These are phyloP conservation scores for Meriones unguiculatus DNA, from an alignment of 2,113 vertebrate species.

Conservation along the genomic window DNA sequence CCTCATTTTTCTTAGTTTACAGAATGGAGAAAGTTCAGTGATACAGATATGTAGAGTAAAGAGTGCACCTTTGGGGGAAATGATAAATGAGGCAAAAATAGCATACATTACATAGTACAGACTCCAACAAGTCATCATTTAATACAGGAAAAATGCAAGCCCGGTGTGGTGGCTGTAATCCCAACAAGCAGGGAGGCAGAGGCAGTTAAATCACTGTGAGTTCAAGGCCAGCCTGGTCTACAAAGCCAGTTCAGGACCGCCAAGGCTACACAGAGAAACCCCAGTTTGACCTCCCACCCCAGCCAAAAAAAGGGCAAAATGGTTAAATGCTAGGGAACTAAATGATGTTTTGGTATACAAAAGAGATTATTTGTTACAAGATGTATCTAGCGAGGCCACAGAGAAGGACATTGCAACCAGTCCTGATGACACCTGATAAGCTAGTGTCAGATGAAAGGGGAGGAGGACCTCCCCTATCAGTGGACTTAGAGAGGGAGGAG, in stretches of 20 bases:
- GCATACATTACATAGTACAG: neutral
- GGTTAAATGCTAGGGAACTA: neutral
- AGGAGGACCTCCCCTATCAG: too few relatives aligned
- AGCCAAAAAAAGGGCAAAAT: neutral
- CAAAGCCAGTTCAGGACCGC: too few relatives aligned
- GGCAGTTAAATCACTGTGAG: too few relatives aligned
- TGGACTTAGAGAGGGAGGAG: too few relatives aligned
- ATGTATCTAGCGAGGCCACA: neutral
- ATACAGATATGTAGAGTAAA: neutral
- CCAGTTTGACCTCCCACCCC: too few relatives aligned
- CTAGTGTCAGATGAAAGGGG: too few relatives aligned
- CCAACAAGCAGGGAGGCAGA: too few relatives aligned
- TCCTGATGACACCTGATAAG: too few relatives aligned
- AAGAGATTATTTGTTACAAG: neutral
- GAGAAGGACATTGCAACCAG: too few relatives aligned
- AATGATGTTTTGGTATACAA: neutral
- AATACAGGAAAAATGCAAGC: neutral
- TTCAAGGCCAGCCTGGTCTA: too few relatives aligned
- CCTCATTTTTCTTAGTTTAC: neutral
- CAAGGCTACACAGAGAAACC: too few relatives aligned
- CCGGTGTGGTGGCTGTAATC: too few relatives aligned
- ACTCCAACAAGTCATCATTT: neutral
- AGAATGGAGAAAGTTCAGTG: neutral
- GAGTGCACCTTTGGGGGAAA: neutral
- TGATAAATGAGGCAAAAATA: neutral